Percentiles rank a stretch among this genome's conserved stretches.
phyloP scores from a whole-genome alignment of 2,888 invertebrate genomes.

The Serrognathus titanus region DNA sequence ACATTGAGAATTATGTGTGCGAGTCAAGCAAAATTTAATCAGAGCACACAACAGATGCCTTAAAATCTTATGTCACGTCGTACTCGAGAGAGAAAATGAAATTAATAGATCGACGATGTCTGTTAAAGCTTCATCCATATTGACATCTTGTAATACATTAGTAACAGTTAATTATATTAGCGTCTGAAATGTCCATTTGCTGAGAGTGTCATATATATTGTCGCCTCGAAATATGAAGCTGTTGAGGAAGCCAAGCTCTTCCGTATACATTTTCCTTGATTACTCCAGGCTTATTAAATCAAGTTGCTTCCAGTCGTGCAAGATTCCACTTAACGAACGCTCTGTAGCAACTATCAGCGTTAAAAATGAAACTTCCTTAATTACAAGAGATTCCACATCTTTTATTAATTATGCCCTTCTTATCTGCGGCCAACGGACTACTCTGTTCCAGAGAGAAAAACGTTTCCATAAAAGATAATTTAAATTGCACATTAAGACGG shows the following conservation, averaged over 20 bases:
- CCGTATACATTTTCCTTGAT: conserved; percentile 8
- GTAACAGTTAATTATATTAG: conserved; percentile 8
- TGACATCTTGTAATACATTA: conserved; percentile 1
- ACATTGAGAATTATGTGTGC: no score
- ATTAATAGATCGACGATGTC: conserved; percentile 1
- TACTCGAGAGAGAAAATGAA: conserved; percentile 2
- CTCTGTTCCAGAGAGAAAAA: background rate
- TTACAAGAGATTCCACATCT: background rate
- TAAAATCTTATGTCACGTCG: no score
- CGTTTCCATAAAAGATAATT: conserved; percentile 1
- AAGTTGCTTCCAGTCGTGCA: background rate
- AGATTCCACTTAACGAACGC: background rate
- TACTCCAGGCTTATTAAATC: conserved; percentile 2
- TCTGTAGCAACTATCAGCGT: background rate
- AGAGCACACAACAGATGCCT: no score
- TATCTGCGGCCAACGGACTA: background rate
- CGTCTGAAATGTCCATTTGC: conserved; percentile 4
- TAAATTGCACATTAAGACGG: conserved; percentile 1
- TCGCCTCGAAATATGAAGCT: conserved; percentile 1
- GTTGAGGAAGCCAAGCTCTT: conserved; percentile 1
- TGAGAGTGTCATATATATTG: conserved; percentile 1
- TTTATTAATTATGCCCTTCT: conserved; percentile 2
- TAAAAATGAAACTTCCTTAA: conserved; percentile 6
- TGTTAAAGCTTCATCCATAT: background rate
- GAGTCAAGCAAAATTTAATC: no score